Conservation (phyloP, 2,888 invertebrate genomes). For the Caenorhabditis sinica region DNA sequence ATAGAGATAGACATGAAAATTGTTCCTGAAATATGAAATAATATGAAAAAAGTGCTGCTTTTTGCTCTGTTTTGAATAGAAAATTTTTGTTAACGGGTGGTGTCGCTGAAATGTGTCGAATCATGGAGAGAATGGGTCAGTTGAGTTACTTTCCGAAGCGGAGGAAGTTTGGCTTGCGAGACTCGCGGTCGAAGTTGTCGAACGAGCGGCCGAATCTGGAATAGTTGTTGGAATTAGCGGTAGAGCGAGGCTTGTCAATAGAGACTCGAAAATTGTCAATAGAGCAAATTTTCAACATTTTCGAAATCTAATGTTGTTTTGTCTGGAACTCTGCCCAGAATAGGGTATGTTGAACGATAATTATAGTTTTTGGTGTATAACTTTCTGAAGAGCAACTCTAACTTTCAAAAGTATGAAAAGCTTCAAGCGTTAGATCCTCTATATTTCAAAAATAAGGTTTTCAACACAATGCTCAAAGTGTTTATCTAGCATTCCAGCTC, state of each 20-base stretch:
- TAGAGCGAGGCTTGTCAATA: too few species aligned
- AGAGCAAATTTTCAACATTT: conserved; percentile 12
- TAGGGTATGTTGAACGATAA: too few species aligned
- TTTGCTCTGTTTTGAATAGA: background rate
- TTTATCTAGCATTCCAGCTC: too few species aligned
- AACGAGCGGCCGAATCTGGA: conserved; percentile 75
- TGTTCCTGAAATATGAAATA: conserved; percentile 43
- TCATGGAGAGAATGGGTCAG: background rate
- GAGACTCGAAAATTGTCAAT: background rate
- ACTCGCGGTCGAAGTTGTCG: conserved; percentile 77
- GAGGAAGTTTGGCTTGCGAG: conserved; percentile 81
- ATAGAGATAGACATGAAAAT: conserved; percentile 18
- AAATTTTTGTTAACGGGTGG: background rate
- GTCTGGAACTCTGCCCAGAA: too few species aligned
- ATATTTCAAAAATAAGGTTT: too few species aligned
- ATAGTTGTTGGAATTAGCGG: background rate
- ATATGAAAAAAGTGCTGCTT: conserved; percentile 3
- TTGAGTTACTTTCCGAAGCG: conserved; percentile 77
- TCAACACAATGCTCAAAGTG: too few species aligned
- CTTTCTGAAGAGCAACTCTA: too few species aligned
- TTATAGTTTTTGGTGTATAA: too few species aligned
- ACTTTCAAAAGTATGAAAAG: too few species aligned
- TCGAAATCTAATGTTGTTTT: too few species aligned
- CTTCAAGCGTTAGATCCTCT: too few species aligned
- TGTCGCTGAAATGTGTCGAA: conserved; percentile 19